These are phyloP conservation scores for Fissipunctia ypsillon DNA, from an alignment of 2,888 invertebrate species.

Conservation along the genomic window DNA sequence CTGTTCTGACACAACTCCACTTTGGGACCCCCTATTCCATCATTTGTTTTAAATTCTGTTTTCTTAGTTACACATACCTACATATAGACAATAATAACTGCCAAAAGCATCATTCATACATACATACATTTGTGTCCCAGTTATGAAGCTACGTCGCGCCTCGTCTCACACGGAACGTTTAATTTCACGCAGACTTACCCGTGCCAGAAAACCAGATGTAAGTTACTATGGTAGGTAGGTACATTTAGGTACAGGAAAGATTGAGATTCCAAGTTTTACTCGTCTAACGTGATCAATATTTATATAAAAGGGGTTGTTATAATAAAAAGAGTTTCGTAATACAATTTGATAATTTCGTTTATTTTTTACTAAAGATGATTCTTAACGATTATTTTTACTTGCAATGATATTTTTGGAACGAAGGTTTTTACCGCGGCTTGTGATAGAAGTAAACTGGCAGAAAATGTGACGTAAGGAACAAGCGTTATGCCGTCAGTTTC, in stretches of 20 bases:
- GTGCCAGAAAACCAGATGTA: conserved; percentile 20
- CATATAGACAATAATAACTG: conserved; percentile 1
- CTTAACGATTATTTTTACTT: no score
- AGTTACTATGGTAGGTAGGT: conserved; percentile 4
- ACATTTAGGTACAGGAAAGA: not conserved
- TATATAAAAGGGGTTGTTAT: not conserved
- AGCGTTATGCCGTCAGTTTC: no score
- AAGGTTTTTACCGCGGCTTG: no score
- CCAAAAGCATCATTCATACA: conserved; percentile 2
- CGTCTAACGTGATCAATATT: not conserved
- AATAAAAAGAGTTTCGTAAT: not conserved
- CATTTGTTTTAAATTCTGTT: not conserved
- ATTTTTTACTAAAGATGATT: no score
- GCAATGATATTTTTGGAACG: no score
- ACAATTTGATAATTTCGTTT: no score
- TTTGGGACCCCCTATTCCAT: not conserved
- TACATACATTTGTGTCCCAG: conserved; percentile 18
- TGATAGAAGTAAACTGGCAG: no score
- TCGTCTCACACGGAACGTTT: conserved; percentile 49
- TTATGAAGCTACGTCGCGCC: conserved; percentile 23
- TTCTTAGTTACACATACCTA: not conserved
- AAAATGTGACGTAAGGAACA: no score
- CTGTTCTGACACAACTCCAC: not conserved
- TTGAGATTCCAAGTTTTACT: not conserved
- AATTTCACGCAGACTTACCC: conserved; percentile 46